Conservation (phyloP, 1,140 invertebrate genomes). For the Triops cancriformis region DNA sequence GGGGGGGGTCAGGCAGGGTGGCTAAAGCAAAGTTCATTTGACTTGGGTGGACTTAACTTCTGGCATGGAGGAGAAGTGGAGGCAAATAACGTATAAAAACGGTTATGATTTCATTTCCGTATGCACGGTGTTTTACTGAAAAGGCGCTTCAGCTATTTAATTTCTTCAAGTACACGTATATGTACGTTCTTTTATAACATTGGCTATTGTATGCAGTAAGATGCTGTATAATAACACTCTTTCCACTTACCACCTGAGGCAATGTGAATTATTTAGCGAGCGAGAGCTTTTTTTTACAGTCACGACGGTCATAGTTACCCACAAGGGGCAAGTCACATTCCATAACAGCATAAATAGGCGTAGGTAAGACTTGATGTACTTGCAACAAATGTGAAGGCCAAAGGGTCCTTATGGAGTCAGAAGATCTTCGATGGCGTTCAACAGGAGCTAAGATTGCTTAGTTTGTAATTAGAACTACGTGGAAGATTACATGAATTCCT, state of each 20-base stretch:
- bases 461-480: no score
- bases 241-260: not conserved
- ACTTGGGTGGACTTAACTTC: not conserved
- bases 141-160: not conserved
- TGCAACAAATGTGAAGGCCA: not conserved
- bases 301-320: not conserved
- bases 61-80: not conserved
- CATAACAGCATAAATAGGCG: not conserved
- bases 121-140: not conserved
- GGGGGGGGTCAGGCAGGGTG: not conserved
- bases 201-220: not conserved
- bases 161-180: not conserved
- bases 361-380: not conserved
- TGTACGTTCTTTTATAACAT: no score
- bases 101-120: not conserved
- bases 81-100: not conserved
- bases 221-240: not conserved
- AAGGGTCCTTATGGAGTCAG: not conserved
- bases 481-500: no score
- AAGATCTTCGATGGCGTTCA: no score
- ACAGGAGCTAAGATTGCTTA: no score
- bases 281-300: no score
- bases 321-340: not conserved
- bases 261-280: not conserved
- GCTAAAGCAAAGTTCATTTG: not conserved